Evolutionary conservation across 2,113 vertebrate species (phyloP).

Genomic region (Rhabdornis inornatus): DNA sequence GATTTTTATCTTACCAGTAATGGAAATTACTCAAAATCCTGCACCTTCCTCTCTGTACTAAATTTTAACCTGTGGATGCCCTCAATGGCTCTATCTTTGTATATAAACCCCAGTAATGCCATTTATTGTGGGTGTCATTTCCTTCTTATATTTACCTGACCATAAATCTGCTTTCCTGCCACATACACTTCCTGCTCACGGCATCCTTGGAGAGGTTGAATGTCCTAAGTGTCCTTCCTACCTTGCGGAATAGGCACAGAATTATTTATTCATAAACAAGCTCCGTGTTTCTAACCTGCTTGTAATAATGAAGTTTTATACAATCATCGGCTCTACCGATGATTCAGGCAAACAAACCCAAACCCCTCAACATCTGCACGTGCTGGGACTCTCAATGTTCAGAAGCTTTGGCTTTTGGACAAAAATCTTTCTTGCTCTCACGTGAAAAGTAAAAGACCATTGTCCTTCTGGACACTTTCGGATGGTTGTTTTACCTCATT

Average conservation of each 20-base stretch:
- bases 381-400: background rate
- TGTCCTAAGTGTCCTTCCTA: conserved; percentile 26
- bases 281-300: conserved; percentile 9
- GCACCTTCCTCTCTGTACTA: background rate
- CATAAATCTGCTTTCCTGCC: background rate
- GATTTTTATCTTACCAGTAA: background rate
- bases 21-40: background rate
- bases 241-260: background rate
- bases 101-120: background rate
- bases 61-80: background rate
- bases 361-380: background rate
- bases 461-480: background rate
- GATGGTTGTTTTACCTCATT: background rate
- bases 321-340: background rate
- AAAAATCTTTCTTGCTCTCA: background rate
- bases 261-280: conserved; percentile 56
- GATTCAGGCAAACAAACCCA: background rate
- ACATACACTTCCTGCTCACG: background rate
- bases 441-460: background rate
- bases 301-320: conserved; percentile 44
- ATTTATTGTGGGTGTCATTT: background rate
- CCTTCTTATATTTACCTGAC: background rate
- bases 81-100: background rate
- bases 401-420: background rate
- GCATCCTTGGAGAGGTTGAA: background rate